These are phyloP conservation scores for Erpetoichthys calabaricus DNA, from an alignment of 2,797 vertebrate species.

Conservation along the genomic window DNA sequence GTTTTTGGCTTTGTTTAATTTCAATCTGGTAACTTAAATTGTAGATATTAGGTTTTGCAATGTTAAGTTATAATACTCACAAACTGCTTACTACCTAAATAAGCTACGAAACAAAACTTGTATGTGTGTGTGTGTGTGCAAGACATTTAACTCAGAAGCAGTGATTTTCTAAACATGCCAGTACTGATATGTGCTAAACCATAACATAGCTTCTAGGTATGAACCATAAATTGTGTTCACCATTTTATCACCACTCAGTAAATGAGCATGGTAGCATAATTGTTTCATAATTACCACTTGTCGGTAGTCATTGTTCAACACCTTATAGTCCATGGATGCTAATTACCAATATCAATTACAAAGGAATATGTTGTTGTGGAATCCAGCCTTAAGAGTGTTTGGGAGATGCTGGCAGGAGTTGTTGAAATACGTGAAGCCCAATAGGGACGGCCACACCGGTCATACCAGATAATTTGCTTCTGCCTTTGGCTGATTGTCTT, in stretches of 20 bases:
- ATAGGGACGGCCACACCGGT: conserved; percentile 14
- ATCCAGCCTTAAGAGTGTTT: conserved; percentile 23
- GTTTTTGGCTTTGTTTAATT: no score
- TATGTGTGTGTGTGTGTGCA: no score
- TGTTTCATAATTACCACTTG: conserved; percentile 18
- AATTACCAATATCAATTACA: conserved; percentile 31
- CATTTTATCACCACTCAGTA: conserved; percentile 5
- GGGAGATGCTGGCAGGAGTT: conserved; percentile 19
- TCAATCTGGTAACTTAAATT: no score
- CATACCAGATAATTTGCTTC: background rate
- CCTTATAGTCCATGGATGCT: conserved; percentile 20
- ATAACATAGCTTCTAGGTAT: no score
- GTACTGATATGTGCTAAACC: no score
- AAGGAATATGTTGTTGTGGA: conserved; percentile 21
- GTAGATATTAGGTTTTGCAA: no score
- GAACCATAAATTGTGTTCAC: conserved; percentile 1
- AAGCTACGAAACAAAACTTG: no score
- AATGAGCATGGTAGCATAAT: conserved; percentile 18
- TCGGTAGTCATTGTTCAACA: conserved; percentile 14
- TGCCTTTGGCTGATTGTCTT: background rate
- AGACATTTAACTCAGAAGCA: no score
- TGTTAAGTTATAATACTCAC: no score
- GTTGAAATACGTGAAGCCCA: conserved; percentile 25
- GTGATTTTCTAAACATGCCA: no score
- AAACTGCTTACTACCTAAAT: no score